Conservation (phyloP, 2,888 invertebrate species). For the Cotesia congregata region DNA sequence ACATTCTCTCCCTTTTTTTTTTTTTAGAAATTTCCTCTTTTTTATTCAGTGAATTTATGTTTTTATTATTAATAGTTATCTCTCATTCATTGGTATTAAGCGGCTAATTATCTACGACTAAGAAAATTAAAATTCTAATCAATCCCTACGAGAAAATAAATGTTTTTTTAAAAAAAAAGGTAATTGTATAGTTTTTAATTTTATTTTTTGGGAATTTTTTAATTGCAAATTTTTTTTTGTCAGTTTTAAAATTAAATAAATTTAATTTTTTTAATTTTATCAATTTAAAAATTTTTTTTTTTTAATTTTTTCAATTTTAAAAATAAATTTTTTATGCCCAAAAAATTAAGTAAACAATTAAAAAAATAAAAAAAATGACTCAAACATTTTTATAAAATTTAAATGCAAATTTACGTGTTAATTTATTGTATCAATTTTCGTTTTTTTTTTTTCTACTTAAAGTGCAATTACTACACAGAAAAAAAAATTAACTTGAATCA, state of each 20-base stretch:
- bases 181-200: too few species aligned
- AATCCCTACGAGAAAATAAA: background rate
- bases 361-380: background rate
- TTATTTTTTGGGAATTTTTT: too few species aligned
- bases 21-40: constrained; percentile 18
- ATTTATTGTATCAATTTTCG: too few species aligned
- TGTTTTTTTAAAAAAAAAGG: too few species aligned
- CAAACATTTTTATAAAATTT: too few species aligned
- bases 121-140: background rate
- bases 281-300: background rate
- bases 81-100: background rate
- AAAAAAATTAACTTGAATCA: too few species aligned
- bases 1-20: constrained; percentile 25
- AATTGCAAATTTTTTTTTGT: too few species aligned
- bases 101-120: background rate
- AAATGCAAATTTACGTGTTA: too few species aligned
- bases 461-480: background rate
- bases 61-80: background rate
- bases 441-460: background rate
- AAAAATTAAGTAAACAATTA: background rate
- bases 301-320: too few species aligned
- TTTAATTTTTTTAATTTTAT: background rate
- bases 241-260: background rate
- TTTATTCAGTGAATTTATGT: background rate
- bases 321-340: too few species aligned